These are phyloP conservation scores for Thera obeliscata DNA, from an alignment of 2,888 invertebrate species.

Conservation along the genomic window DNA sequence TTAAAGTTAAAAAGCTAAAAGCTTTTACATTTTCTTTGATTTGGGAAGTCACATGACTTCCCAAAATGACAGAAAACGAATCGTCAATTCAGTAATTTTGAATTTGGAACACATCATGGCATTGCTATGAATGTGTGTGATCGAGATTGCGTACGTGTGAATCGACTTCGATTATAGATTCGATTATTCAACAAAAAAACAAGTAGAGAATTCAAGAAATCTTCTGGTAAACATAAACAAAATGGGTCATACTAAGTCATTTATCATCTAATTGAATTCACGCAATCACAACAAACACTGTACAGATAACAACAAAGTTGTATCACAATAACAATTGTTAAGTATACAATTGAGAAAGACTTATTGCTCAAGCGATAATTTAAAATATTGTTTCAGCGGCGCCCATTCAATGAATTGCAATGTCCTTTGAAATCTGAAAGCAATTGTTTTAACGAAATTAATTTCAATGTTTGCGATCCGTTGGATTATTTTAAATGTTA, in stretches of 20 bases:
- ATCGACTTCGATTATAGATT: no score
- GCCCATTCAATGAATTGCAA: conserved; percentile 20
- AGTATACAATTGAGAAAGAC: conserved; percentile 8
- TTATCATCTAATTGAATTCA: background rate
- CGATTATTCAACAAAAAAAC: no score
- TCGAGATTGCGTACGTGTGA: no score
- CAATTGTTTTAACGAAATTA: conserved; percentile 20
- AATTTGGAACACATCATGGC: no score
- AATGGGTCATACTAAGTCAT: background rate
- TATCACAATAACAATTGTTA: conserved; percentile 1
- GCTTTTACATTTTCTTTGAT: no score
- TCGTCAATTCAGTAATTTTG: no score
- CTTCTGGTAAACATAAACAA: background rate
- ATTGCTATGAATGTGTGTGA: no score
- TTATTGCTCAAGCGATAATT: conserved; percentile 18
- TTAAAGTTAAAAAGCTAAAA: no score
- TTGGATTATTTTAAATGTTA: conserved; percentile 1
- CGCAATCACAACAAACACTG: background rate
- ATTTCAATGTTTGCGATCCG: conserved; percentile 18
- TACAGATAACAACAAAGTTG: conserved; percentile 3
- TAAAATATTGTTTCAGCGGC: conserved; percentile 15
- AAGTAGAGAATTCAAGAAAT: background rate
- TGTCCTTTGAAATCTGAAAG: conserved; percentile 14
- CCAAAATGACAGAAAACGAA: no score
- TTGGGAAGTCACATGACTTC: no score